Base-by-base conservation (phyloP, 1,140 invertebrate genomes). In the Vollenhovia emeryi region DNA sequence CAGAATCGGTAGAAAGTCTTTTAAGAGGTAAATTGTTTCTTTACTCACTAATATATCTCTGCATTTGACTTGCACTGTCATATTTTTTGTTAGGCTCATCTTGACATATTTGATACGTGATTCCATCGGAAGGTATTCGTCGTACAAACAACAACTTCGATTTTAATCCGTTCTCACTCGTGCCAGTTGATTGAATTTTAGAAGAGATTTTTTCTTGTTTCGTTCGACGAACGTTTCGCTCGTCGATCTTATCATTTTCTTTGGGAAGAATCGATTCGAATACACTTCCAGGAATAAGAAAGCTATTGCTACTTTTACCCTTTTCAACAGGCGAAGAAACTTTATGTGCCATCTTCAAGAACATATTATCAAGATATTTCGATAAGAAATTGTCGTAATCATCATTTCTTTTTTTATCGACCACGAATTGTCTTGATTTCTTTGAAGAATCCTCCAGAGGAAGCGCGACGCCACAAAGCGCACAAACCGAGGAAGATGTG, bases 401-500 rank as follows among this genome's bases (percentile, higher is more conserved):
- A 36, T 55, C 21, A 40, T 18, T 68, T 40, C 24, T 68, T 68
- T 36, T 9, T 48, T 2, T 43, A 52, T 66, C 59, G 43, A 62
- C 0, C 18, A 27, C 27, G 6, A 50, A 50, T 33, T 21, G 27
- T 2, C 2, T 18, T 5, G 57, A 6, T n/a, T 40, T 3, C 36
- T 52, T 4, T 18, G 24, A 79, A n/a, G 76, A n/a, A 27, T n/a
- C 11, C 21, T 79, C 27, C 33, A 40, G 33, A 0, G 55, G 48
- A 79, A 79, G 76, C 21, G 45, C 21, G 3, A 57, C 36, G 21
- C 76, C 76, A 27, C 76, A 79, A 15, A 68, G 76, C 15, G 48
- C 76, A 21, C 76, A 79, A 52, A 79, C 48, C 33, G 76, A 79
- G 8, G 57, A 62, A 7, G 75, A 30, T 18, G 60, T 79, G 3